These are phyloP conservation scores for Cyprinodon tularosa DNA, from an alignment of 2,113 vertebrate genomes.

Conservation along the genomic window DNA sequence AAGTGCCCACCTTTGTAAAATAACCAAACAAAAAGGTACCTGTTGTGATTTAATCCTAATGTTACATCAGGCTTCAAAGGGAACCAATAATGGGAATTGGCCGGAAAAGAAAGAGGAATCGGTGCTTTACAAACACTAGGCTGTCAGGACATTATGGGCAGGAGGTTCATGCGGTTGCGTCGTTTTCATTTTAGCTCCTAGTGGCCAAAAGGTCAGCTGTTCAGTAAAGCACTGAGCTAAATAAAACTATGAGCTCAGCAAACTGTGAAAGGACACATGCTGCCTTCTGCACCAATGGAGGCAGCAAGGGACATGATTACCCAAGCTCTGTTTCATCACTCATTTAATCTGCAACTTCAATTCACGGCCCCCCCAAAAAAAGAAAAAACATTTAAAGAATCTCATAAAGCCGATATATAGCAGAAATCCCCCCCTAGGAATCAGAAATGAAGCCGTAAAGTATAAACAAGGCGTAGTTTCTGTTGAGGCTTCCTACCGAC, in stretches of 20 bases:
- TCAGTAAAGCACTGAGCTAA: constrained; percentile 66
- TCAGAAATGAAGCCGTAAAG: too few relatives aligned
- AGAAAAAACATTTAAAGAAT: too few relatives aligned
- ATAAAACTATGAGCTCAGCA: constrained; percentile 80
- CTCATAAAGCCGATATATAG: background rate
- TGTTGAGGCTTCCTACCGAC: constrained; percentile 11
- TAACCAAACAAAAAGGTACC: too few relatives aligned
- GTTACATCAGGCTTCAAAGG: background rate
- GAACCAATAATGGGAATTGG: too few relatives aligned
- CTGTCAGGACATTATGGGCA: constrained; percentile 12
- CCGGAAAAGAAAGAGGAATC: background rate
- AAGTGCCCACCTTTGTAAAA: too few relatives aligned
- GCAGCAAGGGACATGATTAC: constrained; percentile 31
- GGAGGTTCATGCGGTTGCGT: constrained; percentile 21
- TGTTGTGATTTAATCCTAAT: background rate
- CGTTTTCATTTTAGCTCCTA: constrained; percentile 56
- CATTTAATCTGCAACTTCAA: constrained; percentile 18
- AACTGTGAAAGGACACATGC: constrained; percentile 65
- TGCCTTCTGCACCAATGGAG: constrained; percentile 46
- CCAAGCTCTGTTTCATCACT: constrained; percentile 37
- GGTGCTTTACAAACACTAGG: background rate
- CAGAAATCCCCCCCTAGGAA: background rate
- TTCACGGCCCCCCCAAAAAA: background rate
- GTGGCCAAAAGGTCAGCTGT: constrained; percentile 71
- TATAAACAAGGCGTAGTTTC: background rate